Conservation (phyloP, 2,888 invertebrate genomes). For the Orthonevra nobilis region DNA sequence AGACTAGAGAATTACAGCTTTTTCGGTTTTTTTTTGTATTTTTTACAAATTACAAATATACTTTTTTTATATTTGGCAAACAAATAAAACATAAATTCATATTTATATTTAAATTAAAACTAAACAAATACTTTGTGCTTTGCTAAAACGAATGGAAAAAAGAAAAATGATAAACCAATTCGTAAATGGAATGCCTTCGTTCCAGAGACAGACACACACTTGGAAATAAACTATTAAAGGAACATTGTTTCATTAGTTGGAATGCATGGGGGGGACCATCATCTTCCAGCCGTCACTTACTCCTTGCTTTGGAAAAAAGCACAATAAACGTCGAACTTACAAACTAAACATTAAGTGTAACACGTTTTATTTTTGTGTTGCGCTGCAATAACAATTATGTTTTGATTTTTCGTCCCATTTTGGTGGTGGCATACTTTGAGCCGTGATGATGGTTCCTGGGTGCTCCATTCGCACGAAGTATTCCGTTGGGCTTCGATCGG, state of each 20-base stretch:
- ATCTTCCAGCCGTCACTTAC: constrained; percentile 7
- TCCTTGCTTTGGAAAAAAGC: neutral
- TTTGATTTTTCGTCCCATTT: constrained; percentile 79
- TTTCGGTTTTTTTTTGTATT: neutral
- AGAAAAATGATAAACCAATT: constrained; percentile 20
- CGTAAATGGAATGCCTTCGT: constrained; percentile 21
- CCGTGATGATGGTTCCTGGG: constrained; percentile 73
- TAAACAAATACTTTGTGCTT: constrained; percentile 60
- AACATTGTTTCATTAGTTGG: constrained; percentile 52
- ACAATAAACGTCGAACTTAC: constrained; percentile 39
- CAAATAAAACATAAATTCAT: constrained; percentile 29
- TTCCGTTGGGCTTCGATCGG: constrained; percentile 79
- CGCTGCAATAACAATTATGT: constrained; percentile 73
- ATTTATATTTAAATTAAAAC: neutral
- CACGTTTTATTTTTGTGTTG: neutral
- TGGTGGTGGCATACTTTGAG: constrained; percentile 76
- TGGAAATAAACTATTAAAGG: constrained; percentile 54
- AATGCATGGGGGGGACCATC: constrained; percentile 5
- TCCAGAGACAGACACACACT: constrained; percentile 18
- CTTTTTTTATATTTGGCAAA: constrained; percentile 32
- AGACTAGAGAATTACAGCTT: constrained; percentile 34
- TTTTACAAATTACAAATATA: constrained; percentile 34
- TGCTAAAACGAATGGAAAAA: constrained; percentile 18
- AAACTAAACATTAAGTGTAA: constrained; percentile 16
- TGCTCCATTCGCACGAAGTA: constrained; percentile 73